A percentile compares a stretch with the other conserved stretches of the same genome.
Conservation (phyloP, 2,797 vertebrate genomes). For the Hydrophis major region DNA sequence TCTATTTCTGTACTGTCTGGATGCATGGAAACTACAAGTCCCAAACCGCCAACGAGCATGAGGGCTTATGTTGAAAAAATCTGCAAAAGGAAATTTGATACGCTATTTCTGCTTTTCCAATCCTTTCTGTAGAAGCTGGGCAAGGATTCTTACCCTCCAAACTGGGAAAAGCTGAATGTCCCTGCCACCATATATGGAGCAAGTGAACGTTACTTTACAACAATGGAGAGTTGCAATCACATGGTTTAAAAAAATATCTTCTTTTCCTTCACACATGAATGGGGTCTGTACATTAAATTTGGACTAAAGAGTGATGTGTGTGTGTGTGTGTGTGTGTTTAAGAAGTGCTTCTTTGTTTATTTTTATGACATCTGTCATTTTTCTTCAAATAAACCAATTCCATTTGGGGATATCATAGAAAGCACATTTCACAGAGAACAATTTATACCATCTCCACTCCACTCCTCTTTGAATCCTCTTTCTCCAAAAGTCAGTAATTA, state of each 20-base stretch:
- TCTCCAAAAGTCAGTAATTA: not conserved
- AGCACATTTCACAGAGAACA: not conserved
- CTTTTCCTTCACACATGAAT: not conserved
- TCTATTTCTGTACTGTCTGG: not conserved
- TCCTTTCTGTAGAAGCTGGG: not conserved
- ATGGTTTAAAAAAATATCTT: not conserved
- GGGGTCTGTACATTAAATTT: not conserved
- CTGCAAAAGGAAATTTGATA: not conserved
- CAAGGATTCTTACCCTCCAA: not conserved
- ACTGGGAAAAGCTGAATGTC: not conserved
- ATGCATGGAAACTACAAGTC: not conserved
- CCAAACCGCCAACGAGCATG: not conserved
- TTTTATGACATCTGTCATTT: not conserved
- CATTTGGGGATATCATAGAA: not conserved
- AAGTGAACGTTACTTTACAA: not conserved
- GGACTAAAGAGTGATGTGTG: not conserved
- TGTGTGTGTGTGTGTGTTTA: not conserved
- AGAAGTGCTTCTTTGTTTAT: not conserved
- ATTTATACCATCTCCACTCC: not conserved
- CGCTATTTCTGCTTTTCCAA: not conserved
- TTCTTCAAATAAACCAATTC: not conserved
- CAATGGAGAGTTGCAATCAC: not conserved
- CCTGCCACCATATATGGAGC: not conserved
- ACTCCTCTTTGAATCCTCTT: not conserved
- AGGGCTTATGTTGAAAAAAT: not conserved